Base-by-base conservation (phyloP, 64 coral and sea anemone genomes). In the Actinia tenebrosa region DNA sequence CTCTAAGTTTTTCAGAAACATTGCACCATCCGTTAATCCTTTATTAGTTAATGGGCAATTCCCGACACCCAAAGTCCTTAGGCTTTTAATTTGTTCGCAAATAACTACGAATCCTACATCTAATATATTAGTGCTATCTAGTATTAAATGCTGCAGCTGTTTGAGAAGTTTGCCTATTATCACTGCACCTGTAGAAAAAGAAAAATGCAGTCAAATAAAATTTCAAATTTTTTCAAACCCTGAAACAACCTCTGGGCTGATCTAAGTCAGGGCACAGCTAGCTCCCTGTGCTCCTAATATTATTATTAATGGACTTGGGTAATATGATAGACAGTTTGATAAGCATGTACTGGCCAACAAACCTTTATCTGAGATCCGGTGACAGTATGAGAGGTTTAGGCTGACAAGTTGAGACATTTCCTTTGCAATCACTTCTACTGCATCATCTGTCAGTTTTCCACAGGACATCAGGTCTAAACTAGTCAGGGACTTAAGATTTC, bases 401-500 rank as follows among this genome's bases (percentile, higher is more conserved):
- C 94, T 93, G 45, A 87, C 84, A 62, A 98, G 66, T 23, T 88
- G 79, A 26, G 55, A 50, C 86, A 98, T 88, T 47, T 89, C 91
- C 18, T 87, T 54, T 22, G 96, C 92, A 56, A 98, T 85, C 44
- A 98, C 82, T 11, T n/a, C 87, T 23, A 92, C 90, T 19, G 92
- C 96, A 82, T 89, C 71, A 84, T 98, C 92, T 42, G 96, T 94
- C 42, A 98, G 60, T 86, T 88, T 83, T 79, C 86, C 53, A 81
- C 96, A 98, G 77, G 92, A 92, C 96, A 98, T 98, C 27, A 98
- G 77, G 79, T 98, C 96, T 52, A 98, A 86, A 80, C 96, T 98
- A 85, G 90, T 98, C 60, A 98, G 81, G 26, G 93, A 94, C 22
- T 80, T 98, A 82, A 91, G 84, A 84, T 94, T 89, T 27, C 86